Percentiles rank a stretch among this genome's conserved stretches.
These are phyloP conservation scores for Carapus acus DNA, from an alignment of 2,797 vertebrate species.

Conservation along the genomic window DNA sequence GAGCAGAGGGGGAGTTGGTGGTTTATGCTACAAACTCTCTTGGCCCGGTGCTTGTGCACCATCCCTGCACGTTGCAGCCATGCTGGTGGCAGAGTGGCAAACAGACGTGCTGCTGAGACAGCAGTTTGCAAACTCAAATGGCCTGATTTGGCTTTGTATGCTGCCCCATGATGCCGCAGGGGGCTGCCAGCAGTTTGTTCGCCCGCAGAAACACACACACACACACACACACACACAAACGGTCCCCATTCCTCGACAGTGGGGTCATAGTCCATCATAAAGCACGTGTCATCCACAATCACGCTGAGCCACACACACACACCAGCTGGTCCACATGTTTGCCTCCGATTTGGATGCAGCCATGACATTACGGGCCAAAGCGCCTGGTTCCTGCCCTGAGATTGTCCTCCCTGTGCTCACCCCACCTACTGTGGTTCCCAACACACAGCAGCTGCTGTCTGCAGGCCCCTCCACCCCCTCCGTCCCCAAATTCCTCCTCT, in stretches of 20 bases:
- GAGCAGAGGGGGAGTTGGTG: too few species aligned
- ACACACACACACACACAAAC: conserved; percentile 25
- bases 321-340: conserved; percentile 43
- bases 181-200: conserved; percentile 35
- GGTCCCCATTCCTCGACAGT: conserved; percentile 61
- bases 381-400: conserved; percentile 58
- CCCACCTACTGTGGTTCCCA: conserved; percentile 54
- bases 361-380: conserved; percentile 70
- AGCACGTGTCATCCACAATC: conserved; percentile 63
- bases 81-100: too few species aligned
- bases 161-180: too few species aligned
- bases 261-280: conserved; percentile 57
- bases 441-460: conserved; percentile 53
- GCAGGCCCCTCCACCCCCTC: too few species aligned
- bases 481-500: conserved; percentile 57
- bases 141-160: conserved; percentile 20
- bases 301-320: conserved; percentile 63
- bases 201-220: conserved; percentile 31
- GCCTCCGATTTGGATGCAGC: conserved; percentile 57
- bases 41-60: too few species aligned
- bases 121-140: conserved; percentile 2
- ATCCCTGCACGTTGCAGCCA: too few species aligned
- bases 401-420: conserved; percentile 39
- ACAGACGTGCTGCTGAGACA: neutral
- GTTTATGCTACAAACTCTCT: too few species aligned